phyloP scores from a whole-genome alignment of 2,888 invertebrate species.

The Abrostola triplasia region DNA sequence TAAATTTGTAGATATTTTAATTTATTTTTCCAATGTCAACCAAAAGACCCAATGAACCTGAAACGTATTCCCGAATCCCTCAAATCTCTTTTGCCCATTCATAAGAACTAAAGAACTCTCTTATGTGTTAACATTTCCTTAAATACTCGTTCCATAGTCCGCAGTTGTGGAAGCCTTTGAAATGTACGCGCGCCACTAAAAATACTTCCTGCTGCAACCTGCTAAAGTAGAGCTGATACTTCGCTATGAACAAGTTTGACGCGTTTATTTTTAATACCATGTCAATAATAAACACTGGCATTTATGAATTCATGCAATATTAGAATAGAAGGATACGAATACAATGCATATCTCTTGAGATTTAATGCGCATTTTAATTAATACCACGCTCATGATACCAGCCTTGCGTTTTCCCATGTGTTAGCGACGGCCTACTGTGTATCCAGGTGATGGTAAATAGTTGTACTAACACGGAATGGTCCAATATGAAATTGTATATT shows the following conservation, averaged over 20 bases:
- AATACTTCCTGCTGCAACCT: slow-evolving; percentile 56
- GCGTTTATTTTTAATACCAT: slow-evolving; percentile 30
- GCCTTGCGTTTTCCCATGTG: neutral
- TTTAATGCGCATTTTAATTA: neutral
- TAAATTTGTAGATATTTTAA: too few relatives aligned
- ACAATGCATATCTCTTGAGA: neutral
- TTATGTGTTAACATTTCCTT: slow-evolving; percentile 1
- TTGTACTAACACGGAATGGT: too few relatives aligned
- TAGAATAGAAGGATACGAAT: neutral
- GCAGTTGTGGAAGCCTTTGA: slow-evolving; percentile 62
- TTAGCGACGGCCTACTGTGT: neutral
- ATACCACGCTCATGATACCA: neutral
- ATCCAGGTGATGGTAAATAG: too few relatives aligned
- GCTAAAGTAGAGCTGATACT: slow-evolving; percentile 26
- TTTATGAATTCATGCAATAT: neutral
- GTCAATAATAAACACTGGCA: slow-evolving; percentile 15
- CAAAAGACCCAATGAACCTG: too few relatives aligned
- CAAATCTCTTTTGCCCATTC: neutral
- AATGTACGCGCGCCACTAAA: slow-evolving; percentile 58
- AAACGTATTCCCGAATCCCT: too few relatives aligned
- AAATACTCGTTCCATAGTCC: slow-evolving; percentile 32
- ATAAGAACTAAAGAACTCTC: neutral
- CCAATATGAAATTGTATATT: too few relatives aligned
- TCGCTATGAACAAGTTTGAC: slow-evolving; percentile 28
- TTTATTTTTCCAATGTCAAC: too few relatives aligned